These are phyloP conservation scores for Cladorhizidae sp. DNA, from an alignment of 37 sponge, comb jelly and placozoan genomes.

Conservation along the genomic window DNA sequence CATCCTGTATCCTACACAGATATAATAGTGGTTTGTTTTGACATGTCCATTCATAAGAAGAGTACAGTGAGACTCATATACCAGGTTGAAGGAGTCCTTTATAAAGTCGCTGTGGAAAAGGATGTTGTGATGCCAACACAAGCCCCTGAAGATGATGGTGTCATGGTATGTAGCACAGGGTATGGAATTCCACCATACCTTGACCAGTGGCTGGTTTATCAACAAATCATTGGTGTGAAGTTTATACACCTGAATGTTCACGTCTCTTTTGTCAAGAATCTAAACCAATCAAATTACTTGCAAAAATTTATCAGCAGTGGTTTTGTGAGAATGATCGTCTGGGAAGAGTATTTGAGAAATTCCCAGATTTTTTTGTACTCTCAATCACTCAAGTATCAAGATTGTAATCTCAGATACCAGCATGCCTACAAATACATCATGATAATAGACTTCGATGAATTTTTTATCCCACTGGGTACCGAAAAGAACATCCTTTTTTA, in stretches of 20 bases:
- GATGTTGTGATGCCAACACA: no score
- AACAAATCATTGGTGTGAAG: background rate
- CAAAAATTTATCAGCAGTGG: background rate
- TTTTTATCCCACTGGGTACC: background rate
- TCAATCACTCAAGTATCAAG: conserved; percentile 2
- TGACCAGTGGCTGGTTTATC: background rate
- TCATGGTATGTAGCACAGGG: background rate
- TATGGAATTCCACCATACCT: background rate
- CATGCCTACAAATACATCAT: background rate
- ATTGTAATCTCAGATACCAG: background rate
- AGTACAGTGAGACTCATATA: no score
- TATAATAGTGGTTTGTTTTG: no score
- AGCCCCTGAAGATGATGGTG: background rate
- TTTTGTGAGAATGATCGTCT: background rate
- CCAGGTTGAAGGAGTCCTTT: no score
- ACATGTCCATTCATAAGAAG: no score
- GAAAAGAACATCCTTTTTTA: background rate
- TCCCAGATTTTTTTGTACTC: background rate
- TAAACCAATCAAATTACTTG: background rate
- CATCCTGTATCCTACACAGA: no score
- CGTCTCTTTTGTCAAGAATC: background rate
- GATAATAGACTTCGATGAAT: conserved; percentile 10
- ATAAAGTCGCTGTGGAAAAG: no score
- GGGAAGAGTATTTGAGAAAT: background rate
- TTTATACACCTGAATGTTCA: conserved; percentile 2